Evolutionary conservation across 2,888 invertebrate genomes (phyloP).

Genomic region (Mimumesa dahlbomi): DNA sequence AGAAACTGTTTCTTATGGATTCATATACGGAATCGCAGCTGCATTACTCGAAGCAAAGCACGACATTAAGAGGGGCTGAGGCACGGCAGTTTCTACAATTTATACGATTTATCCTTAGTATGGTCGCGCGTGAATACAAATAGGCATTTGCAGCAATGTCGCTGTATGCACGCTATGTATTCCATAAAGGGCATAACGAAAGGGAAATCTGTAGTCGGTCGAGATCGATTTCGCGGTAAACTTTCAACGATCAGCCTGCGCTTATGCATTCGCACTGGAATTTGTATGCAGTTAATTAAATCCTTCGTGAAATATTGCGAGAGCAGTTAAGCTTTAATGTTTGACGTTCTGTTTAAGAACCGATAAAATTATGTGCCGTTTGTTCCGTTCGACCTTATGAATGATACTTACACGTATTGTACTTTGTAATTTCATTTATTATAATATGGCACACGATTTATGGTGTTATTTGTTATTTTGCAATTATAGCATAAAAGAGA

Average conservation of each 20-base stretch:
- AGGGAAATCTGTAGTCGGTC: conserved; percentile 45
- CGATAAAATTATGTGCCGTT: too few relatives aligned
- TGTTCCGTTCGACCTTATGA: too few relatives aligned
- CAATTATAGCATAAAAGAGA: too few relatives aligned
- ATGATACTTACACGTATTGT: too few relatives aligned
- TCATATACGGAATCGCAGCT: conserved; percentile 44
- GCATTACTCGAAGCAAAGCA: conserved; percentile 2
- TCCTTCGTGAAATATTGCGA: conserved; percentile 10
- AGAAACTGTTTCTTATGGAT: conserved; percentile 36
- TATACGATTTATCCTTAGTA: conserved; percentile 27
- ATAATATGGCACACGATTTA: too few relatives aligned
- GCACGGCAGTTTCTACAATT: too few relatives aligned
- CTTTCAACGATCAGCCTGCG: conserved; percentile 28
- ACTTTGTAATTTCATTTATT: too few relatives aligned
- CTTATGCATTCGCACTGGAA: conserved; percentile 2
- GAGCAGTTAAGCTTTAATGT: not conserved
- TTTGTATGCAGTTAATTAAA: conserved; percentile 29
- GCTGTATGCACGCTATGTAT: conserved; percentile 1
- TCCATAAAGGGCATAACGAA: conserved; percentile 41
- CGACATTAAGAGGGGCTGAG: not conserved
- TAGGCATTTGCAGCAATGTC: conserved; percentile 22
- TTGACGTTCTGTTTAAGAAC: too few relatives aligned
- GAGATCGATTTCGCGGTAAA: conserved; percentile 22
- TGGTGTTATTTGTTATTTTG: too few relatives aligned
- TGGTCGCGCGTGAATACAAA: conserved; percentile 31